phyloP scores from a whole-genome alignment of 2,888 invertebrate species.

The Mimachlamys varia region DNA sequence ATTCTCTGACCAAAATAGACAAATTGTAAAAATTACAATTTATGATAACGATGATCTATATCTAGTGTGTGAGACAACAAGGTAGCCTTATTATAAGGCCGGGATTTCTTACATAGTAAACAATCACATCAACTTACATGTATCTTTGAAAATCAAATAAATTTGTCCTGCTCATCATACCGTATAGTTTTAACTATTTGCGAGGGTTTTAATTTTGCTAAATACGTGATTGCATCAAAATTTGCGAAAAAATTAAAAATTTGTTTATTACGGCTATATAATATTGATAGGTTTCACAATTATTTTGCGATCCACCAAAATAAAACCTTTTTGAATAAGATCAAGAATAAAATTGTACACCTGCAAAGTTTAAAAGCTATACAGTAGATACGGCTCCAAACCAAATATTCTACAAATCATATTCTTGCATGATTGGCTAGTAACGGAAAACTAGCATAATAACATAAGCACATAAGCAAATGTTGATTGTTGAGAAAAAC shows the following conservation, averaged over 20 bases:
- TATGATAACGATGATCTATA: background rate
- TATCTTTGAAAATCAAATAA: background rate
- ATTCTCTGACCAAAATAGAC: too few relatives aligned
- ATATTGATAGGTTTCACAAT: too few relatives aligned
- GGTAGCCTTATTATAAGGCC: background rate
- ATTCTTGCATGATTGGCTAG: background rate
- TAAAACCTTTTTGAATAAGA: too few relatives aligned
- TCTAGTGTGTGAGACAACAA: background rate
- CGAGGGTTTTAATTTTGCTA: too few relatives aligned
- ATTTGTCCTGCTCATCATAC: background rate
- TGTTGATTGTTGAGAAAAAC: conserved; percentile 6
- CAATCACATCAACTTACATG: background rate
- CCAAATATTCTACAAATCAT: background rate
- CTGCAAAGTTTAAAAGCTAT: too few relatives aligned
- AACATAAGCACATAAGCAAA: background rate
- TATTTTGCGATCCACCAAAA: too few relatives aligned
- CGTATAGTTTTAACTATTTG: too few relatives aligned
- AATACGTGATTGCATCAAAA: too few relatives aligned
- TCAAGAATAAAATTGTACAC: too few relatives aligned
- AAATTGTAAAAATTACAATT: too few relatives aligned
- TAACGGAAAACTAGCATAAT: background rate
- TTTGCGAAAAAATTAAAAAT: too few relatives aligned
- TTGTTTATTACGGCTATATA: too few relatives aligned
- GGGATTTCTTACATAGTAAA: background rate
- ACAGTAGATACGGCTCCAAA: background rate